A percentile compares a stretch with the other conserved stretches of the same genome.
Conservation (phyloP, 2,888 invertebrate genomes). For the Erebia epiphron region DNA sequence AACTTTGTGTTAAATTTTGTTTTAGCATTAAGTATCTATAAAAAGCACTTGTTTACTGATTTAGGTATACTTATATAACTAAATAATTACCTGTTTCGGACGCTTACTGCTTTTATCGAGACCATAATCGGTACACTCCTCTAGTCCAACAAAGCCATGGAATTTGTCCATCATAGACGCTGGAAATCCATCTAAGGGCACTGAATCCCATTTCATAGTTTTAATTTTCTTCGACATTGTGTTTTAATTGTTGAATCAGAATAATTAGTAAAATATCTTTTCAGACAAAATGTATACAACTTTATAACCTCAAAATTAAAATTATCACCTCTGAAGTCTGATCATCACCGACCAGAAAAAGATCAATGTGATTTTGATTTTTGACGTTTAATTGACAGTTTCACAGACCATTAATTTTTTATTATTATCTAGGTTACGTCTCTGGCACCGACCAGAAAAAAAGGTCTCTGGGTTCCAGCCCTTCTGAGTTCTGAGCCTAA, state of each 20-base stretch:
- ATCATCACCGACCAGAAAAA: too few relatives aligned
- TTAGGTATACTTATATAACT: background rate
- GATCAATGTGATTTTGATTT: too few relatives aligned
- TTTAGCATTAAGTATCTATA: too few relatives aligned
- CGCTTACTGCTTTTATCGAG: conserved; percentile 70
- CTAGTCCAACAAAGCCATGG: conserved; percentile 89
- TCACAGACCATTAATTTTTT: too few relatives aligned
- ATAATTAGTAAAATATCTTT: background rate
- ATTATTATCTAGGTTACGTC: too few relatives aligned
- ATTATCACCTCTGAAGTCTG: too few relatives aligned
- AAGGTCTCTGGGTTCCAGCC: too few relatives aligned
- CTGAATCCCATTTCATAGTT: conserved; percentile 84
- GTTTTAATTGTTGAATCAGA: background rate
- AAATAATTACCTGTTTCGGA: conserved; percentile 60
- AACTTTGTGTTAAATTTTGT: too few relatives aligned
- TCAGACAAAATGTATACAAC: background rate
- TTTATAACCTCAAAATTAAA: conserved; percentile 9
- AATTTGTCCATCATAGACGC: conserved; percentile 68
- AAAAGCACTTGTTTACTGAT: background rate
- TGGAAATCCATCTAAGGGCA: conserved; percentile 84
- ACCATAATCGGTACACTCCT: conserved; percentile 89
- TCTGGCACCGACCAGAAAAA: too few relatives aligned
- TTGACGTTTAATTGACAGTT: too few relatives aligned
- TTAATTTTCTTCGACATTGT: conserved; percentile 70
- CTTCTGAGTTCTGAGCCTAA: too few relatives aligned